phyloP scores from a whole-genome alignment of 2,113 vertebrate genomes.

The Siniperca chuatsi region DNA sequence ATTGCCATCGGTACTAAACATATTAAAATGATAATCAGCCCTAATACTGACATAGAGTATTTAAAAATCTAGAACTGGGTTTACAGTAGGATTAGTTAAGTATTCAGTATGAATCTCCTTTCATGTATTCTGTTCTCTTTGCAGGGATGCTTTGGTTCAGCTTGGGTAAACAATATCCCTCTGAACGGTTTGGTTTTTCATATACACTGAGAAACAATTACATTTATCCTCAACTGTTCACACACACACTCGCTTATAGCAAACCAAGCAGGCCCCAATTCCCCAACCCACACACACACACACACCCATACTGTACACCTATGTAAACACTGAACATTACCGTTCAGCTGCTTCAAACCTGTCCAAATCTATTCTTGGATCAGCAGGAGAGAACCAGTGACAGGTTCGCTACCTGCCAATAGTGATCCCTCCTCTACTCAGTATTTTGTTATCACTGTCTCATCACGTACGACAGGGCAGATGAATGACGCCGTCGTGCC shows the following conservation, averaged over 20 bases:
- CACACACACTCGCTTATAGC: neutral
- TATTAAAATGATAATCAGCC: neutral
- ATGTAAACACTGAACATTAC: conserved; percentile 16
- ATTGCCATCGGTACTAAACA: neutral
- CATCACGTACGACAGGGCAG: conserved; percentile 8
- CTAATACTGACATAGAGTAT: neutral
- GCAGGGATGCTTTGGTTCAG: neutral
- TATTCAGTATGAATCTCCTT: too few relatives aligned
- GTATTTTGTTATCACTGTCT: conserved; percentile 38
- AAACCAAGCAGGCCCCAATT: neutral
- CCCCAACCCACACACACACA: conserved; percentile 12
- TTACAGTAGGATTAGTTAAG: too few relatives aligned
- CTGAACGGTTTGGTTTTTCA: neutral
- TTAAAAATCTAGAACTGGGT: too few relatives aligned
- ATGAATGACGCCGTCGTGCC: conserved; percentile 26
- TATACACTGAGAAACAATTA: too few relatives aligned
- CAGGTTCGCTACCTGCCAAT: conserved; percentile 11
- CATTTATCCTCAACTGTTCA: conserved; percentile 13
- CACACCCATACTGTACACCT: neutral
- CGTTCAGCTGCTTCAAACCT: conserved; percentile 3
- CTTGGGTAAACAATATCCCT: neutral
- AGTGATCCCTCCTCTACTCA: conserved; percentile 1
- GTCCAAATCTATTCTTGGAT: conserved; percentile 2
- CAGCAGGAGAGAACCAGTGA: conserved; percentile 11
- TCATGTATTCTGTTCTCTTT: neutral